Base-by-base conservation (phyloP, 2,888 invertebrate genomes). In the Melanargia galathea region DNA sequence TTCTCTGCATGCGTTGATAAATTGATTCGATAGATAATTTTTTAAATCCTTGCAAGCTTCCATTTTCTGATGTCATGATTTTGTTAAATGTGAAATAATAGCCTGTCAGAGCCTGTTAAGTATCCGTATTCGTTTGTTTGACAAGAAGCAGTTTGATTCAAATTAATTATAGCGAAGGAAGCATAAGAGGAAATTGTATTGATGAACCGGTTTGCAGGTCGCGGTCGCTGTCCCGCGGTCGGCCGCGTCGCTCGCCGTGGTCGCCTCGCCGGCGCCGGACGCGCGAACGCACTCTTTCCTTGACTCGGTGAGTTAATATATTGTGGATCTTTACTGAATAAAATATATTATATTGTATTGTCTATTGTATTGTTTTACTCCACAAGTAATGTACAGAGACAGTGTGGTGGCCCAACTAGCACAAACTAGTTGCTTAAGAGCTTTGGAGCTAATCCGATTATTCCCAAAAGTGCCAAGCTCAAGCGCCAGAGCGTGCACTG, bases 191-290 rank as follows among this genome's bases (percentile, higher is more conserved):
- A 49, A 49, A 35, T 33, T 33, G 30, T 11, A 26, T n/a, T 30
- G 0, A 1, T 16, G 13, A 20, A 26, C 20, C 33, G 38, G 55
- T 33, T 51, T 60, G 33, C 86, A 94, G 94, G 80, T 94, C 94
- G 70, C 92, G 95, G 67, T 94, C 95, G 18, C 84, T 93, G 69
- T 94, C 95, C 30, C 93, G 82, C 84, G 93, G 82, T 73, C 93
- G 77, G 75, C 81, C 85, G 80, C 87, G 89, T 1, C 84, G 90
- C 5, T 89, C 90, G 66, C 89, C 89, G 35, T 87, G 87, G 88
- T 89, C 89, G 33, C 89, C 89, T 54, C 80, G 90, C 13, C 85
- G 90, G 18, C 81, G 88, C 6, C 87, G 89, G 60, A 80, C 87
- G 13, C 81, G 90, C 1, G 90, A 90, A 22, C 73, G 89, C 48